Conservation (phyloP, 2,888 invertebrate genomes). For the Drepana falcataria region DNA sequence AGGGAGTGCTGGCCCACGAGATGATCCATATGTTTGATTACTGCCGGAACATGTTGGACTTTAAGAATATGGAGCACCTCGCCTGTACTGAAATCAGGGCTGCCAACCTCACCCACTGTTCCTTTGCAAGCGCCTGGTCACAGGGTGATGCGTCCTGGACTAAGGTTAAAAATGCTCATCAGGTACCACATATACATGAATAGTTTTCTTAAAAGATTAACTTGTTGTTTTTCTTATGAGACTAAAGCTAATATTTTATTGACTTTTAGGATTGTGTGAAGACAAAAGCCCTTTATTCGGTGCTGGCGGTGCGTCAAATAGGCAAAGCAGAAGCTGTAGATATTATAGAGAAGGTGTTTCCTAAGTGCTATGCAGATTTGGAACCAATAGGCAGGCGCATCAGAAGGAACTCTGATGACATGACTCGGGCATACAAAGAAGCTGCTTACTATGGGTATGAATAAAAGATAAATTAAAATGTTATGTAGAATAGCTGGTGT, state of each 20-base stretch:
- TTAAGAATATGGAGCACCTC: conserved; percentile 92
- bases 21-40: conserved; percentile 98
- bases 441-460: conserved; percentile 89
- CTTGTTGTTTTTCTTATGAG: too few relatives aligned
- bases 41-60: conserved; percentile 92
- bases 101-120: conserved; percentile 95
- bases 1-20: conserved; percentile 92
- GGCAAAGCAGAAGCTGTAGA: conserved; percentile 83
- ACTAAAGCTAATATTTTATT: neutral
- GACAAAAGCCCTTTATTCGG: conserved; percentile 90
- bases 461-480: conserved; percentile 19
- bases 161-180: conserved; percentile 86
- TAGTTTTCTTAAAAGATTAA: too few relatives aligned
- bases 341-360: conserved; percentile 92
- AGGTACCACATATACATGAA: conserved; percentile 67
- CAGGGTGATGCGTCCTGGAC: conserved; percentile 87
- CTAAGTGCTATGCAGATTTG: conserved; percentile 93
- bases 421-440: conserved; percentile 86
- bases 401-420: conserved; percentile 86
- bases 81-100: conserved; percentile 98
- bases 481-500: conserved; percentile 21
- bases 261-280: conserved; percentile 89
- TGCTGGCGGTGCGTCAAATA: conserved; percentile 89
- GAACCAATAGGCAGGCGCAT: conserved; percentile 93
- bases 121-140: conserved; percentile 87